These are phyloP conservation scores for Mus pahari DNA, from an alignment of 2,113 vertebrate genomes.

Conservation along the genomic window DNA sequence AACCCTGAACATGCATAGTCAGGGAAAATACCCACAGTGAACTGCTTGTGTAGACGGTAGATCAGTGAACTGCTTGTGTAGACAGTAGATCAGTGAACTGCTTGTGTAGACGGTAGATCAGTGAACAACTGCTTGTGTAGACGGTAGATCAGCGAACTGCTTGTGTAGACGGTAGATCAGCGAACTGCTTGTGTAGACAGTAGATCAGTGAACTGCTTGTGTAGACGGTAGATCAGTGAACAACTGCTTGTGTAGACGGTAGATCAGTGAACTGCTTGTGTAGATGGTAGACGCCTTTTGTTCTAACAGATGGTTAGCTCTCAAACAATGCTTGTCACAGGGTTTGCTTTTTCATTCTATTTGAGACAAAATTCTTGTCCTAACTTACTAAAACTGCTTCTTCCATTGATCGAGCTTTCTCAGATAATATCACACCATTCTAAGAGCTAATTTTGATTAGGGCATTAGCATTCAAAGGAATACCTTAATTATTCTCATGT, in stretches of 20 bases:
- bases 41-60: neutral
- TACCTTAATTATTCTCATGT: neutral
- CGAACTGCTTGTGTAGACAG: neutral
- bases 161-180: neutral
- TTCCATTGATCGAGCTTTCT: neutral
- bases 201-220: neutral
- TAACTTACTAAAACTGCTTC: neutral
- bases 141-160: neutral
- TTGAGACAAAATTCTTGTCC: neutral
- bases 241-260: neutral
- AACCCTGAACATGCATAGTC: neutral
- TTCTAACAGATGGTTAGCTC: neutral
- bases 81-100: neutral
- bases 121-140: neutral
- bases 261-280: neutral
- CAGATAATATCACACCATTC: neutral
- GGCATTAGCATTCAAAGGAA: neutral
- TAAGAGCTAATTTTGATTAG: conserved; percentile 35
- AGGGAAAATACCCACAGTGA: conserved; percentile 9
- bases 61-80: neutral
- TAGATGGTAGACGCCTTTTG: neutral
- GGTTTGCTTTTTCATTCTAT: neutral
- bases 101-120: neutral
- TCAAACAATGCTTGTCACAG: conserved; percentile 14
- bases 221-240: neutral